These are phyloP conservation scores for Myotis findleyi DNA, from an alignment of 2,797 vertebrate genomes.

Conservation along the genomic window DNA sequence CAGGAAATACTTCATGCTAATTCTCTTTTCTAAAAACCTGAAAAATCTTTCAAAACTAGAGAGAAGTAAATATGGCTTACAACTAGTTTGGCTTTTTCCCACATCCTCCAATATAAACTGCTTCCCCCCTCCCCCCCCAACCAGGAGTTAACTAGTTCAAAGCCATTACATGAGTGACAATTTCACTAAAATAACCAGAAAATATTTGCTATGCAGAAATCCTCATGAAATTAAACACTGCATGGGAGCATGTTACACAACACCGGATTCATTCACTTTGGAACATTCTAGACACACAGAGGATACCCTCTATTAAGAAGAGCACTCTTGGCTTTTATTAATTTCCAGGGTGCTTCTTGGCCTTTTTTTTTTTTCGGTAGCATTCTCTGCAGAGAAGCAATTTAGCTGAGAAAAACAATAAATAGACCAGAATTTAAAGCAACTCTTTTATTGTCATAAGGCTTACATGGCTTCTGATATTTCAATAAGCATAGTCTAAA, in stretches of 20 bases:
- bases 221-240: conserved; percentile 59
- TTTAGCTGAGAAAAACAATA: conserved; percentile 70
- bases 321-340: neutral
- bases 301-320: conserved; percentile 60
- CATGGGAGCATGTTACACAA: conserved; percentile 60
- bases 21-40: conserved; percentile 77
- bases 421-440: conserved; percentile 67
- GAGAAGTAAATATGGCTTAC: conserved; percentile 76
- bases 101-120: conserved; percentile 75
- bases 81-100: conserved; percentile 13
- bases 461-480: conserved; percentile 35
- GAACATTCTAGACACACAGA: conserved; percentile 74
- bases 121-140: neutral
- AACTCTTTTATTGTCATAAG: conserved; percentile 69
- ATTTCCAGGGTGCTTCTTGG: conserved; percentile 62
- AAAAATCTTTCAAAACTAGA: conserved; percentile 76
- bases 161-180: conserved; percentile 14
- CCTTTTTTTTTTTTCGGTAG: conserved; percentile 44
- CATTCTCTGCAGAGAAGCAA: conserved; percentile 70
- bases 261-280: conserved; percentile 63
- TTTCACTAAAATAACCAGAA: conserved; percentile 47
- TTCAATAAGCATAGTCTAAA: conserved; percentile 55
- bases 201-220: conserved; percentile 1
- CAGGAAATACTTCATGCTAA: conserved; percentile 85
- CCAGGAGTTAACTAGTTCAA: conserved; percentile 52